These are phyloP conservation scores for Leucania comma DNA, from an alignment of 2,888 invertebrate genomes.

Conservation along the genomic window DNA sequence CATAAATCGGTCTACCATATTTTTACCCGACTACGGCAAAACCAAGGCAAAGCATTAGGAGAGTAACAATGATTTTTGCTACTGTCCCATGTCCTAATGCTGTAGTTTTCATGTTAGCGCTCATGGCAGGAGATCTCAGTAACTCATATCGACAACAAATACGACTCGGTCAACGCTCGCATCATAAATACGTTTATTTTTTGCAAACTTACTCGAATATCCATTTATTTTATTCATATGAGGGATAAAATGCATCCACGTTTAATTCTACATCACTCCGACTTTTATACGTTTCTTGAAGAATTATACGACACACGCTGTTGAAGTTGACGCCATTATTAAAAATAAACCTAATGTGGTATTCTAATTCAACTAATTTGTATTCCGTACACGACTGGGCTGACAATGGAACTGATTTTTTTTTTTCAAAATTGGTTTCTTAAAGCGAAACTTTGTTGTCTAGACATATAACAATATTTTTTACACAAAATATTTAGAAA, in stretches of 20 bases:
- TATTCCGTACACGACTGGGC: constrained; percentile 52
- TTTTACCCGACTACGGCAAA: no score
- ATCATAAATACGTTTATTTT: constrained; percentile 9
- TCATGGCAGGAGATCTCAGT: neutral
- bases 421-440: constrained; percentile 45
- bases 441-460: constrained; percentile 56
- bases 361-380: constrained; percentile 56
- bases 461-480: constrained; percentile 36
- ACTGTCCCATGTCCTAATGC: neutral
- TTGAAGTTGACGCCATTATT: constrained; percentile 56
- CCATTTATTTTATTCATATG: constrained; percentile 21
- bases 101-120: neutral
- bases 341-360: constrained; percentile 59
- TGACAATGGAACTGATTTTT: constrained; percentile 52
- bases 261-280: constrained; percentile 18
- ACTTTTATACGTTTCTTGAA: constrained; percentile 39
- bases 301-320: constrained; percentile 25
- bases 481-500: constrained; percentile 33
- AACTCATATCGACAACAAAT: constrained; percentile 13
- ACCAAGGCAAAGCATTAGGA: no score
- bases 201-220: constrained; percentile 3
- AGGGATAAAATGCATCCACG: constrained; percentile 18
- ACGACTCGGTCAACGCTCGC: constrained; percentile 22
- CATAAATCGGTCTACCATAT: neutral
- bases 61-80: no score